Conservation (phyloP, 23 tunicate species). For the Aplidium turbinatum region DNA sequence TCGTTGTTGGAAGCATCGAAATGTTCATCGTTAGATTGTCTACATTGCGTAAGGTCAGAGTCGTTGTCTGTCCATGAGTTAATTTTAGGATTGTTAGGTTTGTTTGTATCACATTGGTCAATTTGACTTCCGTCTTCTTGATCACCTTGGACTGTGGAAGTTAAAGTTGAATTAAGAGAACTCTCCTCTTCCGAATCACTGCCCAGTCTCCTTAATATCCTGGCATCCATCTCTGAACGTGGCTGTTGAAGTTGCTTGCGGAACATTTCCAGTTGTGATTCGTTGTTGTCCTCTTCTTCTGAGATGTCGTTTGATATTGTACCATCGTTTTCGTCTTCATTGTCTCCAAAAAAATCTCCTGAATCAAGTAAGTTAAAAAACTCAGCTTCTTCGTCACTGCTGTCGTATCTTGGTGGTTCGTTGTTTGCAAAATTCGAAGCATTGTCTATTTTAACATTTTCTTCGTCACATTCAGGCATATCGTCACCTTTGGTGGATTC, state of each 20-base stretch:
- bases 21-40: no score
- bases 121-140: no score
- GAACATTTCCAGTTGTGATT: slow-evolving; percentile 41
- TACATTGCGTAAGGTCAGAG: no score
- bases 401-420: not conserved
- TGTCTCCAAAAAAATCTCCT: not conserved
- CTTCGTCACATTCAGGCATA: not conserved
- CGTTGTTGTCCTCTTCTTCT: slow-evolving; percentile 26
- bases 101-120: no score
- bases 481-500: not conserved
- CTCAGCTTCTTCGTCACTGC: no score
- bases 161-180: not conserved
- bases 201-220: slow-evolving; percentile 20
- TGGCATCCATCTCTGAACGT: slow-evolving; percentile 73
- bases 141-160: no score
- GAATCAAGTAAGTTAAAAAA: no score
- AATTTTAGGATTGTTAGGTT: no score
- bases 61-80: no score
- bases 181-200: slow-evolving; percentile 20
- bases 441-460: no score
- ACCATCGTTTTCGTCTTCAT: not conserved
- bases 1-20: no score
- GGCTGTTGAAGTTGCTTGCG: slow-evolving; percentile 31
- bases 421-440: not conserved
- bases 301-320: not conserved